A percentile compares a stretch with the other conserved stretches of the same genome.
These are phyloP conservation scores for Pseudeuparius sepicola DNA, from an alignment of 2,888 invertebrate species.

Conservation along the genomic window DNA sequence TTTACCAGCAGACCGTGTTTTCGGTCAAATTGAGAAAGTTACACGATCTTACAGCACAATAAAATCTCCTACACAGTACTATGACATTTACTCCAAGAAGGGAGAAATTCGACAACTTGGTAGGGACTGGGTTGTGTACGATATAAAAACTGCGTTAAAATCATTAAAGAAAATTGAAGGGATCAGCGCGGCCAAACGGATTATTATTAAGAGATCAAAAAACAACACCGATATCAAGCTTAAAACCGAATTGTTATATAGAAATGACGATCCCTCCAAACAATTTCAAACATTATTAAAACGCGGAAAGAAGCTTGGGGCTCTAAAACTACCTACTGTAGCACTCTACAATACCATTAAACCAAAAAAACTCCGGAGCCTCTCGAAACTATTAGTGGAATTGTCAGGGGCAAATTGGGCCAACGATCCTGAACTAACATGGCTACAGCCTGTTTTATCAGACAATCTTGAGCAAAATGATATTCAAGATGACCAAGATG, in stretches of 20 bases:
- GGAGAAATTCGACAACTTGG: slow-evolving; percentile 19
- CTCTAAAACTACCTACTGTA: slow-evolving; percentile 12
- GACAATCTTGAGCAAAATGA: background rate
- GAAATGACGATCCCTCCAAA: slow-evolving; percentile 12
- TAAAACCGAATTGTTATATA: no score
- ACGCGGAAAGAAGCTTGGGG: slow-evolving; percentile 12
- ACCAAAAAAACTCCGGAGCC: slow-evolving; percentile 10
- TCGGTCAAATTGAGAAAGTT: slow-evolving; percentile 17
- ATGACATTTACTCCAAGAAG: slow-evolving; percentile 18
- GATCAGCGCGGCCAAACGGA: slow-evolving; percentile 19
- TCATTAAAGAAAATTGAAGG: slow-evolving; percentile 22
- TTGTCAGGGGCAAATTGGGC: no score
- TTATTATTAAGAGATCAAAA: slow-evolving; percentile 20
- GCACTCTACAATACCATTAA: no score
- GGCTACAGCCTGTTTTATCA: background rate
- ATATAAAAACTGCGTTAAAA: slow-evolving; percentile 19
- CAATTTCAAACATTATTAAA: slow-evolving; percentile 15
- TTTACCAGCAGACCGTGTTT: slow-evolving; percentile 16
- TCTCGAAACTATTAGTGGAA: slow-evolving; percentile 8
- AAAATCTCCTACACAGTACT: slow-evolving; percentile 14
- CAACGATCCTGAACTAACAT: no score
- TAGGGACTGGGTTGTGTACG: slow-evolving; percentile 16
- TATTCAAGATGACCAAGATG: slow-evolving; percentile 5
- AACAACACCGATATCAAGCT: no score
- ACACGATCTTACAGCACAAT: slow-evolving; percentile 16